Evolutionary conservation across 1,140 invertebrate species (phyloP), one percentile per base, ranked within the genome.

Genomic region (Alviniconcha marisindica): DNA sequence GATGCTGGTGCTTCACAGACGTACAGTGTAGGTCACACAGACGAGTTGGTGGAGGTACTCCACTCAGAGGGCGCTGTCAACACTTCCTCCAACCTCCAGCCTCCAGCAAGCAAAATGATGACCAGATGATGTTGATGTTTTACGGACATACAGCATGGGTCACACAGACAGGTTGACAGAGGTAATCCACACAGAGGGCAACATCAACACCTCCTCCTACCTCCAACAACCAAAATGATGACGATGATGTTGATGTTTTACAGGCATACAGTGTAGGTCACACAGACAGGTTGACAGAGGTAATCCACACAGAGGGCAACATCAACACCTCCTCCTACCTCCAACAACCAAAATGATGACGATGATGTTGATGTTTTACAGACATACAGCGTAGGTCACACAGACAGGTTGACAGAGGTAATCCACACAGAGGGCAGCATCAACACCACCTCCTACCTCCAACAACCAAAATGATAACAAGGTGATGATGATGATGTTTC

Each of bases 241-340:
- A 21, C n/a, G 4, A 79, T 33, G 38, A 15, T 15, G 21, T 14
- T 56, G 18, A 36, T 54, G 7, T 18, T 31, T 74, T 36, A 12
- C 83, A 91, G 90, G 87, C 84, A 36, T 90, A 88, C 84, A 86
- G 90, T 81, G 86, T 89, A 33, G 88, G 88, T 15, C 90, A 91
- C 63, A 85, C 33, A 15, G 86, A 88, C 3, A 91, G 89, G 85
- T 73, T 90, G 60, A 90, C 89, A 15, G 88, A 87, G 0, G 83
- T 91, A 15, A 48, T 85, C 5, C 84, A 86, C 81, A 88, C 87
- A 33, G 78, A 66, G 28, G 90, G 90, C 33, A 87, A 89, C 1
- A 77, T 90, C 38, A 89, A 87, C 40, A 90, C 89, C 0, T 87
- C 87, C 24, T 90, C 86, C 31, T n/a, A n/a, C n/a, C n/a, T n/a